Percentiles rank a stretch among this genome's conserved stretches.
phyloP scores from a whole-genome alignment of 2,888 invertebrate species.

The Sarcophaga rosellei region DNA sequence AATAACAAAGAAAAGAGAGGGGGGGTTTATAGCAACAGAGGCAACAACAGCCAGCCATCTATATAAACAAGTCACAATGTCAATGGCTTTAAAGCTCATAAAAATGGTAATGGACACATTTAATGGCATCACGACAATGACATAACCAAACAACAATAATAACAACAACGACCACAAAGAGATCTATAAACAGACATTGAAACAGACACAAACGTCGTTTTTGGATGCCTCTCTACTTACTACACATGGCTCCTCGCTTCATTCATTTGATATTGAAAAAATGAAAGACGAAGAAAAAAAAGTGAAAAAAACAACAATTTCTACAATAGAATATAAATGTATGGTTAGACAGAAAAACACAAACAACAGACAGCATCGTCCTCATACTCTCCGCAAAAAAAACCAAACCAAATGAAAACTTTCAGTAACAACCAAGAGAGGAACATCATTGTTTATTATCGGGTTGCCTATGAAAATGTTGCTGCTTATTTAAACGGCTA shows the following conservation, averaged over 20 bases:
- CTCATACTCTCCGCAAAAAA: background rate
- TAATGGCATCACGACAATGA: slow-evolving; percentile 70
- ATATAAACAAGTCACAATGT: slow-evolving; percentile 69
- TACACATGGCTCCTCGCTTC: background rate
- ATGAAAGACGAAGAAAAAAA: background rate
- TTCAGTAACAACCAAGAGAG: slow-evolving; percentile 13
- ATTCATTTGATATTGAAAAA: background rate
- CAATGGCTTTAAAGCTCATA: slow-evolving; percentile 70
- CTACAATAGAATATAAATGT: background rate
- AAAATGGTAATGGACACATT: slow-evolving; percentile 70
- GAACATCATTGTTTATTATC: slow-evolving; percentile 60
- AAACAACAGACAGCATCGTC: background rate
- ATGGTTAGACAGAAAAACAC: background rate
- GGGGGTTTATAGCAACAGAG: slow-evolving; percentile 1
- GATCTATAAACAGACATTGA: background rate
- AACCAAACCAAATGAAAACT: background rate
- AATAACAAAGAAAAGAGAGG: slow-evolving; percentile 34
- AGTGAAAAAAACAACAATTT: background rate
- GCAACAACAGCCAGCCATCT: slow-evolving; percentile 31
- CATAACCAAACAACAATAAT: slow-evolving; percentile 65
- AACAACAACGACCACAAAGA: background rate
- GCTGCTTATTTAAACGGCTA: slow-evolving; percentile 52
- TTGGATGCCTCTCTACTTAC: background rate
- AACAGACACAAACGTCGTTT: background rate
- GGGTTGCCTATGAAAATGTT: slow-evolving; percentile 50